phyloP scores from a whole-genome alignment of 2,888 invertebrate species.

The Galeruca laticollis region DNA sequence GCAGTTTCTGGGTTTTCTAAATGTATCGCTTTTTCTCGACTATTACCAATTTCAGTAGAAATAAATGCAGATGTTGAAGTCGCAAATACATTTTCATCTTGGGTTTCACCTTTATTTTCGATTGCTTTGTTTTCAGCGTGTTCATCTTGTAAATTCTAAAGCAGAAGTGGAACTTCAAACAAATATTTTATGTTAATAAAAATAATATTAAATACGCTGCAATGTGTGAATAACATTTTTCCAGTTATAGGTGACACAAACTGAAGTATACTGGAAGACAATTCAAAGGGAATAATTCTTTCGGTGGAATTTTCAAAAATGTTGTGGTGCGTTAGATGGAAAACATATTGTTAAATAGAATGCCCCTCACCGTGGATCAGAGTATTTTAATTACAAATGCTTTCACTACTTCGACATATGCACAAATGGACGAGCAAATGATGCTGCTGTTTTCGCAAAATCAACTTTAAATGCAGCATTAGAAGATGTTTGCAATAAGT shows the following conservation, averaged over 20 bases:
- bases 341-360: not conserved
- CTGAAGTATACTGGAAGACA: not conserved
- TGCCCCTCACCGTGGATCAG: constrained; percentile 33
- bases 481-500: too few relatives aligned
- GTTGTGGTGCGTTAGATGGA: too few relatives aligned
- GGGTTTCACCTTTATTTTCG: too few relatives aligned
- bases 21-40: not conserved
- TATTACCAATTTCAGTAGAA: too few relatives aligned
- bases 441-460: constrained; percentile 19
- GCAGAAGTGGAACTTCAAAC: not conserved
- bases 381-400: too few relatives aligned
- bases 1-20: constrained; percentile 33
- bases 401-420: constrained; percentile 41
- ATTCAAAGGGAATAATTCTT: not conserved
- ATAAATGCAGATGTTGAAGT: not conserved
- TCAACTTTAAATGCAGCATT: too few relatives aligned
- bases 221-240: not conserved
- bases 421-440: constrained; percentile 39
- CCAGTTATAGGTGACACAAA: not conserved
- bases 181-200: not conserved
- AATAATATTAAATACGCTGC: too few relatives aligned
- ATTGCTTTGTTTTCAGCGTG: not conserved
- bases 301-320: not conserved
- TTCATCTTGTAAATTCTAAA: not conserved
- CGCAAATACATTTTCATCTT: not conserved